A percentile compares a stretch with the other conserved stretches of the same genome.
Evolutionary conservation across 2,113 vertebrate species (phyloP).

Genomic region (Ciconia boyciana): DNA sequence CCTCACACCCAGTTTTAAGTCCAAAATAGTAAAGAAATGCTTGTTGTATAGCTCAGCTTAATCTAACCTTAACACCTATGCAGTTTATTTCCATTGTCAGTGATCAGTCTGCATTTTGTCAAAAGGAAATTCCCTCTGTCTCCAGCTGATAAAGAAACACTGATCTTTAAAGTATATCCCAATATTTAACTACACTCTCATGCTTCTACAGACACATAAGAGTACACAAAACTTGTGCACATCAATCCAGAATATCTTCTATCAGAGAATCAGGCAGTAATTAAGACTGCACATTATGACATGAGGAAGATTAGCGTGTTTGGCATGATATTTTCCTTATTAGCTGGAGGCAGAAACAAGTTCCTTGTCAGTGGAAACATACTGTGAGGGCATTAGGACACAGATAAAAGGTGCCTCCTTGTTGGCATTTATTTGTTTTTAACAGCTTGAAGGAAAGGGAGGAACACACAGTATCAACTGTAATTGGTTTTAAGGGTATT

Average conservation of each 20-base stretch:
- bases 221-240: neutral
- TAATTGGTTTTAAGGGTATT: neutral
- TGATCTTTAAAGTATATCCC: conserved; percentile 21
- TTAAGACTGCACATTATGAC: conserved; percentile 27
- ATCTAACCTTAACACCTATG: neutral
- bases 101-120: neutral
- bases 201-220: neutral
- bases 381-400: conserved; percentile 35
- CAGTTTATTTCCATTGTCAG: neutral
- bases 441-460: conserved; percentile 11
- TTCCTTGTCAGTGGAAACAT: conserved; percentile 21
- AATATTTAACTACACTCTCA: neutral
- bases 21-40: neutral
- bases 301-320: conserved; percentile 35
- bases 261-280: conserved; percentile 12
- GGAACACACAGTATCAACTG: neutral
- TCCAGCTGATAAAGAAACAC: conserved; percentile 13
- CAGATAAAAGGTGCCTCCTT: conserved; percentile 15
- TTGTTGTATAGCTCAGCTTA: neutral
- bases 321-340: conserved; percentile 16
- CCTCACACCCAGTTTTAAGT: neutral
- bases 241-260: neutral
- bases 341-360: conserved; percentile 49
- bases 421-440: conserved; percentile 16
- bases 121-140: conserved; percentile 21